Percentiles rank a stretch among this genome's conserved stretches.
Conservation (phyloP, 2,888 invertebrate species). For the Cotesia congregata region DNA sequence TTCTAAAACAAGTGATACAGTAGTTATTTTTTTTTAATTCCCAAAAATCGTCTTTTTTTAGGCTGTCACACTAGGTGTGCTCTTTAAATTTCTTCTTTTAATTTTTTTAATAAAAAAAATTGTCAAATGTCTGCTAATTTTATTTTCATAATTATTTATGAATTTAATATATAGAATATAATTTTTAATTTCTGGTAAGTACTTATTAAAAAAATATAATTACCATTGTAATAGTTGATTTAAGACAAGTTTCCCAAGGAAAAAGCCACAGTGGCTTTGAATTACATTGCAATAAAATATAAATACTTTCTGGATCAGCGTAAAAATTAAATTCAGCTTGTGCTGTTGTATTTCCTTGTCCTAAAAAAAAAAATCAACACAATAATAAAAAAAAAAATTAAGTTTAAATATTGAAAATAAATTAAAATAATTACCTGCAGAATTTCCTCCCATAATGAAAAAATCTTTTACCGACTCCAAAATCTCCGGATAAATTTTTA, state of each 20-base stretch:
- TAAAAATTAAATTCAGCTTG: slow-evolving; percentile 85
- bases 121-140: too few relatives aligned
- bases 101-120: too few relatives aligned
- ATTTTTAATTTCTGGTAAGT: too few relatives aligned
- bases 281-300: slow-evolving; percentile 77
- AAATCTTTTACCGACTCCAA: slow-evolving; percentile 77
- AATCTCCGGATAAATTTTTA: slow-evolving; percentile 79
- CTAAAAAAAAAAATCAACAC: slow-evolving; percentile 39
- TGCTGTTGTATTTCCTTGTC: slow-evolving; percentile 74
- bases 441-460: slow-evolving; percentile 86
- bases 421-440: slow-evolving; percentile 73
- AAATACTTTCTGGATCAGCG: slow-evolving; percentile 83
- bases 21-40: too few relatives aligned
- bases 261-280: slow-evolving; percentile 74
- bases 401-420: too few relatives aligned
- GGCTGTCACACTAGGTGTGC: too few relatives aligned
- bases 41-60: too few relatives aligned
- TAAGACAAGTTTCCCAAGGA: slow-evolving; percentile 80
- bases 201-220: slow-evolving; percentile 15
- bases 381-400: too few relatives aligned
- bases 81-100: too few relatives aligned
- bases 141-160: too few relatives aligned
- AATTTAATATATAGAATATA: too few relatives aligned
- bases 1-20: too few relatives aligned
- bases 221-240: slow-evolving; percentile 59